Evolutionary conservation across 2,888 invertebrate genomes (phyloP).

Genomic region (Macropis europaea): DNA sequence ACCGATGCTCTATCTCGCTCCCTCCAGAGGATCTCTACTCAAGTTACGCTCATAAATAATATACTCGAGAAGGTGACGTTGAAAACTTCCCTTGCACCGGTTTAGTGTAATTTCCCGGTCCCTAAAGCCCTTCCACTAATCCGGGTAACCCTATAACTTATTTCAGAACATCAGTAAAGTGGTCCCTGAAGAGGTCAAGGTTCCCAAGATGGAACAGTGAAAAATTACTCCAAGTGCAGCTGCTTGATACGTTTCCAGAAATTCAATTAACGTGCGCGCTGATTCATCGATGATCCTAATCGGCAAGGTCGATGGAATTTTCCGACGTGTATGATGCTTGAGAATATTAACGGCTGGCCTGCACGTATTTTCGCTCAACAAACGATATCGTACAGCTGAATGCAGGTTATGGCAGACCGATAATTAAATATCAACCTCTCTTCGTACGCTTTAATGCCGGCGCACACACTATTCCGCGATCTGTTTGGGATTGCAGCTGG

Average conservation of each 20-base stretch:
- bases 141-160: too few species aligned
- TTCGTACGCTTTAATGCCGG: not conserved
- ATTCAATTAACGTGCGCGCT: not conserved
- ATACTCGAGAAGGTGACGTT: too few species aligned
- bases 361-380: not conserved
- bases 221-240: too few species aligned
- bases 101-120: too few species aligned
- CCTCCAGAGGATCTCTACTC: too few species aligned
- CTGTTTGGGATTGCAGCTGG: constrained; percentile 22
- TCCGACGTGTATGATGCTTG: not conserved
- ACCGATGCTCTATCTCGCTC: too few species aligned
- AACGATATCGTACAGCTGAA: not conserved
- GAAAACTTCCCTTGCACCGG: too few species aligned
- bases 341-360: not conserved
- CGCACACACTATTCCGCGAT: constrained; percentile 1
- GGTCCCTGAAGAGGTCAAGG: too few species aligned
- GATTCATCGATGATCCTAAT: not conserved
- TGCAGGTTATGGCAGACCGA: not conserved
- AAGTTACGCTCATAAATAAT: too few species aligned
- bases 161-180: too few species aligned
- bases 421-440: constrained; percentile 33
- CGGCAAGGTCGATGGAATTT: not conserved
- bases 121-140: too few species aligned
- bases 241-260: not conserved
- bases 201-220: too few species aligned